Conservation (phyloP, 2,888 invertebrate genomes). For the Euspilapteryx auroguttella region DNA sequence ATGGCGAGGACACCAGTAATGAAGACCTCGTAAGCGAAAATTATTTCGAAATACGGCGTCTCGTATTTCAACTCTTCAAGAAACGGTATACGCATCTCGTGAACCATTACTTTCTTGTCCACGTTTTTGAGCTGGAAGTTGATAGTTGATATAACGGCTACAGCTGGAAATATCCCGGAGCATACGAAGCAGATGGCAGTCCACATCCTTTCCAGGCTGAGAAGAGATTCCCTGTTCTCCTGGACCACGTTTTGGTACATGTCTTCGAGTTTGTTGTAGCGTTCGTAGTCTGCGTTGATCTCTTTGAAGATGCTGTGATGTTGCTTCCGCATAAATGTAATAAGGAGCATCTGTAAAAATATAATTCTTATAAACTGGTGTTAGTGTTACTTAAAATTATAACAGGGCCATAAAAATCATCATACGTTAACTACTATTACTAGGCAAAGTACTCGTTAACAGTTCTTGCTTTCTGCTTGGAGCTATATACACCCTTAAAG, state of each 20-base stretch:
- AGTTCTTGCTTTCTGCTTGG: too few relatives aligned
- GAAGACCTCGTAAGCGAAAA: constrained; percentile 7
- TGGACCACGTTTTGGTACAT: constrained; percentile 1
- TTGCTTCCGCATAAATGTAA: background rate
- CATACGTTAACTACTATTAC: too few relatives aligned
- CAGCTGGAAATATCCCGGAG: constrained; percentile 7
- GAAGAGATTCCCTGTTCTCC: constrained; percentile 1
- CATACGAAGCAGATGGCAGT: constrained; percentile 5
- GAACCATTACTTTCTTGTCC: constrained; percentile 9
- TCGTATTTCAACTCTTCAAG: constrained; percentile 10
- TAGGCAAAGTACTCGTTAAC: too few relatives aligned
- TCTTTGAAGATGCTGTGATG: background rate
- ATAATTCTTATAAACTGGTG: too few relatives aligned
- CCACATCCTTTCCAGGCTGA: constrained; percentile 10
- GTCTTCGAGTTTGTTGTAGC: constrained; percentile 1
- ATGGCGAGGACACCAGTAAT: constrained; percentile 7
- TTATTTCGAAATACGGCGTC: constrained; percentile 10
- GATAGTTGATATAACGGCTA: constrained; percentile 9
- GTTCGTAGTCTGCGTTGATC: constrained; percentile 2
- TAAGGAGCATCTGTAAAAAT: constrained; percentile 1
- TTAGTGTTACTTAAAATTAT: background rate
- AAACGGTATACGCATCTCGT: constrained; percentile 8
- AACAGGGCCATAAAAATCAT: background rate
- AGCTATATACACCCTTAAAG: too few relatives aligned
- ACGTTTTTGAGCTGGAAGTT: constrained; percentile 9